These are phyloP conservation scores for Drosophila ochracea DNA, from an alignment of 2,888 invertebrate species.

Conservation along the genomic window DNA sequence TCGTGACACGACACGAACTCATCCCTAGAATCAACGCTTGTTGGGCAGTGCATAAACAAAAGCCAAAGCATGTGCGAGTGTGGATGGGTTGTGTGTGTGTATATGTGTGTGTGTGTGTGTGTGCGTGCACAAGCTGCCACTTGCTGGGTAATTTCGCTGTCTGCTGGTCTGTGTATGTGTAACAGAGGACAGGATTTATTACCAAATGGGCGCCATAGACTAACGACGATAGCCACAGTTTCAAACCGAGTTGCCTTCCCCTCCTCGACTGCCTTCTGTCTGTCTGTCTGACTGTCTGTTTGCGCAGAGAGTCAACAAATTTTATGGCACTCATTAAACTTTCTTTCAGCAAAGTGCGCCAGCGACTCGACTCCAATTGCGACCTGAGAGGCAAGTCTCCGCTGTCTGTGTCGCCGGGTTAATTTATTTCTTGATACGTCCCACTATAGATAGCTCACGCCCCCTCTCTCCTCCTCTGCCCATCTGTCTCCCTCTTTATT, in stretches of 20 bases:
- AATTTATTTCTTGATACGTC: constrained; percentile 44
- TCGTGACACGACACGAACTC: constrained; percentile 34
- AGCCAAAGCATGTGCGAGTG: constrained; percentile 34
- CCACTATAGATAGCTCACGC: constrained; percentile 4
- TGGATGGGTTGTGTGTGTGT: not conserved
- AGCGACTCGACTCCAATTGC: constrained; percentile 44
- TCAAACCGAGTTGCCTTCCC: constrained; percentile 32
- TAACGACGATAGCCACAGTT: constrained; percentile 70
- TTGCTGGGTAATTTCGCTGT: constrained; percentile 27
- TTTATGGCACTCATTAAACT: constrained; percentile 80
- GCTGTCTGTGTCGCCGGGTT: constrained; percentile 26
- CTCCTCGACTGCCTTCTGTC: not conserved
- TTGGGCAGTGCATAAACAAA: constrained; percentile 69
- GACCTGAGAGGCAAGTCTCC: constrained; percentile 30
- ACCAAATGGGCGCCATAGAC: constrained; percentile 79
- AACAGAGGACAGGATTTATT: constrained; percentile 69
- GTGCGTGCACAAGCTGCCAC: constrained; percentile 33
- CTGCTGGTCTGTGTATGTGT: constrained; percentile 8
- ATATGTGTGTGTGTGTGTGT: constrained; percentile 11
- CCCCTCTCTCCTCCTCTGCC: not conserved
- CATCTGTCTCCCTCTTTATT: not conserved
- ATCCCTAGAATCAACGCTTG: constrained; percentile 26
- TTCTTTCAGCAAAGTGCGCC: constrained; percentile 70
- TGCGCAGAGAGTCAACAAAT: constrained; percentile 72
- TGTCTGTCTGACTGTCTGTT: not conserved